Base-by-base conservation (phyloP, 2,888 invertebrate species). In the Xestia rhomboidea region DNA sequence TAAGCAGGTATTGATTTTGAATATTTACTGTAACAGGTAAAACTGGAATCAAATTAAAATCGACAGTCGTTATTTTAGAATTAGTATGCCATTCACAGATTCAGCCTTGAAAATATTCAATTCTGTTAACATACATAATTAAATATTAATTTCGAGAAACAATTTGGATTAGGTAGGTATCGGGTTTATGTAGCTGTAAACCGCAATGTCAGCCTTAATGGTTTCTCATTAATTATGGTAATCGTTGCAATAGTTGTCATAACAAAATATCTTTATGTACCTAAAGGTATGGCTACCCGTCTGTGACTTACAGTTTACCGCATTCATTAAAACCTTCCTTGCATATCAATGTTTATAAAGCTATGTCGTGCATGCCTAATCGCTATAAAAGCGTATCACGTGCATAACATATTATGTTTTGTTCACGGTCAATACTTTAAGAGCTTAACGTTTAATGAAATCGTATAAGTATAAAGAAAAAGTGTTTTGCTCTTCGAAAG, bases 91-190 rank as follows among this genome's bases (percentile, higher is more conserved):
- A 79, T 69, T 83, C 44, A 57, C 68, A 74, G 67, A 72, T 75
- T 51, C 63, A 70, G 75, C 83, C 83, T 84, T 84, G 83, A 72
- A 70, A 63, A 74, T 84, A 82, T 73, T 79, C 57, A 60, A 72
- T 49, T 54, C 51, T 38, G 68, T 62, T 27, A 77, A 71, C 66
- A 68, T 66, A 62, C 21, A 13, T 64, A 60, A 46, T 54, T 34
- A 80, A 54, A 68, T 62, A 68, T 57, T 62, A 34, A 27, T 46
- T 70, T 67, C 64, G 46, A 74, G 69, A 69, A 85, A 27, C 34
- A 30, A 79, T 82, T 82, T 63, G 46, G 30, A n/a, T 41, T 38
- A 49, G 51, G n/a, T 64, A 44, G 21, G 4, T 34, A 44, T 64
- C 5, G 30, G 4, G 44, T 44, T n/a, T 63, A 34, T 68, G 15